Evolutionary conservation across 2,797 vertebrate genomes (phyloP), one percentile per base, ranked within the genome.

Genomic region (Sebastiscus tertius): DNA sequence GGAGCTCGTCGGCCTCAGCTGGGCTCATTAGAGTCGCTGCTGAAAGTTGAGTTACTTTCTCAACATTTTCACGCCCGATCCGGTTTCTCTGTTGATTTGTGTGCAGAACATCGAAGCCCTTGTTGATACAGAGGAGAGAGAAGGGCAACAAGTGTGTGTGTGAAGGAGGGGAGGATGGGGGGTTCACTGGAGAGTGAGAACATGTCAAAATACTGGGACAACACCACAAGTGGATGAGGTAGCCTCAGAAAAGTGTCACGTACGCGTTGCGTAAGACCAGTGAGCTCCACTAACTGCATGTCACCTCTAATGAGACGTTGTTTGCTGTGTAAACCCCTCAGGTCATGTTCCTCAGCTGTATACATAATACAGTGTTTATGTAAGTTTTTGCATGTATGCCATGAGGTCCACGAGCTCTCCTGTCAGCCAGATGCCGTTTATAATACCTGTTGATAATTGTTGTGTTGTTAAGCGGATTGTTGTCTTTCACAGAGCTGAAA

Each of bases 41-140:
- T 86, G 78, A 84, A 86, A 88, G 86, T 90, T 76, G 75, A 90
- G 76, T 31, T 39, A 81, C 79, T 82, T 80, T 59, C 88, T 46
- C 42, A 18, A 18, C 56, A 63, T 88, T 88, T 79, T 88, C 65
- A 70, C 73, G 10, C 78, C 80, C 71, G 88, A 92, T 94, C 88
- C n/a, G 67, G 82, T 94, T 93, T 93, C 94, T 81, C 63, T 85
- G 68, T 79, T 80, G 85, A 92, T 92, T 90, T 93, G 73, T 31
- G 81, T 82, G 65, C 77, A 75, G 86, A 75, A 91, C 91, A 88
- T 88, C 66, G 54, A 79, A 74, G 70, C 81, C 73, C 60, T 58
- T 81, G 60, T 58, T 81, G 84, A 89, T 65, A 62, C 63, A 22
- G 42, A 80, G 61, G 63, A 71, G 60, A 60, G 65, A 58, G 33